These are phyloP conservation scores for Bothrops jararaca DNA, from an alignment of 2,113 vertebrate species.

Conservation along the genomic window DNA sequence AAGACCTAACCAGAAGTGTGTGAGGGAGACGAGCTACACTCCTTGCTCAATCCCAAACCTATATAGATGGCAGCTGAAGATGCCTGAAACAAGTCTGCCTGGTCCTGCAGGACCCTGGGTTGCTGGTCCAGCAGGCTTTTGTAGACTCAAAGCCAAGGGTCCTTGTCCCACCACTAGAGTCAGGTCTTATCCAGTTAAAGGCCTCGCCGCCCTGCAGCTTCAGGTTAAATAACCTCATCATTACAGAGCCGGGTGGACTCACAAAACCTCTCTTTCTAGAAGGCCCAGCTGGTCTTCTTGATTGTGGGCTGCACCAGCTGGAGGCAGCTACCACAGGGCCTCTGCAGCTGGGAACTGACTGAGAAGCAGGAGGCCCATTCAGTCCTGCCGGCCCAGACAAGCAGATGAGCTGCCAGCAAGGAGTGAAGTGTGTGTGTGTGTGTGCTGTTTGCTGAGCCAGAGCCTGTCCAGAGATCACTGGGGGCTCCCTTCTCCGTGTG, in stretches of 20 bases:
- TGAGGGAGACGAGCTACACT: neutral
- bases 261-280: neutral
- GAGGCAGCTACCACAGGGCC: constrained; percentile 8
- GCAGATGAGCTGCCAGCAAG: constrained; percentile 16
- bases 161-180: neutral
- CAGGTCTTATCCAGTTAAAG: neutral
- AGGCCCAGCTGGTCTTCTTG: neutral
- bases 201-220: neutral
- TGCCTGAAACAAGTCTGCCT: neutral
- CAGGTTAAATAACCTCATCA: neutral
- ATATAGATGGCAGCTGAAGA: too few species aligned
- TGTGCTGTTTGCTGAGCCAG: constrained; percentile 18
- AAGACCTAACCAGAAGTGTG: neutral
- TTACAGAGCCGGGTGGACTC: neutral
- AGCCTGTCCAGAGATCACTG: constrained; percentile 58
- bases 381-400: constrained; percentile 35
- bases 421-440: too few species aligned
- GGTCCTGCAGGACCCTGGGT: neutral
- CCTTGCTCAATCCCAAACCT: neutral
- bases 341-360: constrained; percentile 27
- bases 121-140: neutral
- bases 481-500: neutral
- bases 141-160: too few species aligned
- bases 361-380: constrained; percentile 26
- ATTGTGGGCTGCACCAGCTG: neutral